These are phyloP conservation scores for Temnothorax longispinosus DNA, from an alignment of 1,140 invertebrate genomes.

Conservation along the genomic window DNA sequence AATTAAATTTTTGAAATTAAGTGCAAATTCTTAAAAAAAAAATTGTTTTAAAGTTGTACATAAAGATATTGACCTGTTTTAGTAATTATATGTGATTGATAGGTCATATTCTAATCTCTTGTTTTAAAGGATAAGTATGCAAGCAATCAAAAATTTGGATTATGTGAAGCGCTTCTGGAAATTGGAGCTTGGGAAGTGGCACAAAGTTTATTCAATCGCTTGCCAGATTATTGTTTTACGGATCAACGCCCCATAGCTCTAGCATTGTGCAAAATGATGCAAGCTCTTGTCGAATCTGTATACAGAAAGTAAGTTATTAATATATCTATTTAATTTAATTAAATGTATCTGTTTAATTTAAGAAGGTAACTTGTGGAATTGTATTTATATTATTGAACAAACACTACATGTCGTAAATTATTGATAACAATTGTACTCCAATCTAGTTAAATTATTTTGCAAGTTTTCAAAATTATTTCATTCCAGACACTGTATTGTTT, in stretches of 20 bases:
- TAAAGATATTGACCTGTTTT: neutral
- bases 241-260: constrained; percentile 92
- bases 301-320: constrained; percentile 90
- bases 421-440: neutral
- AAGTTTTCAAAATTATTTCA: constrained; percentile 20
- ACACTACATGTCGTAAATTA: neutral
- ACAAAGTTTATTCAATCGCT: constrained; percentile 90
- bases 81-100: constrained; percentile 23
- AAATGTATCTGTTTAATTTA: neutral
- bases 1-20: constrained; percentile 4
- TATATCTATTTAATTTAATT: neutral
- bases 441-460: neutral
- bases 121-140: constrained; percentile 87
- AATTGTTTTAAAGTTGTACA: neutral
- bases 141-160: constrained; percentile 96
- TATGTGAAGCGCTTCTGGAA: constrained; percentile 95
- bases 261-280: constrained; percentile 93
- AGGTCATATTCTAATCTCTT: constrained; percentile 49
- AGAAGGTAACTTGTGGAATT: neutral
- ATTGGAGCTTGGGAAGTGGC: constrained; percentile 97
- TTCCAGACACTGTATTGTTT: constrained; percentile 90
- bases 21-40: neutral
- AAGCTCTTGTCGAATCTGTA: constrained; percentile 94
- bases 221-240: constrained; percentile 93
- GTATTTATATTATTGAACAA: neutral